Conservation (phyloP, 2,888 invertebrate species). For the Drosophila anceps region DNA sequence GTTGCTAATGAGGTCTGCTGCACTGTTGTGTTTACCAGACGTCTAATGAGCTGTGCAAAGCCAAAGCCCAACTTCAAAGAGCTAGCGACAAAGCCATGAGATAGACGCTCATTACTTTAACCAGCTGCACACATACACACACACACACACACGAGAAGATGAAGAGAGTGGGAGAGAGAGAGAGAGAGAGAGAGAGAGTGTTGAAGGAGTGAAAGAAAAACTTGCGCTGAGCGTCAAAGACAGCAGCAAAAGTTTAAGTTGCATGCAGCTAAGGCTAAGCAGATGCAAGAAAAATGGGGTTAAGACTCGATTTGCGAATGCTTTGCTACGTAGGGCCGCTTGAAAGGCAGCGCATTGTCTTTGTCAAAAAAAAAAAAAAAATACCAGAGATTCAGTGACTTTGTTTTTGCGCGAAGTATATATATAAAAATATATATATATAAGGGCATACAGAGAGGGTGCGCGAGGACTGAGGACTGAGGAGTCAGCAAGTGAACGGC, state of each 20-base stretch:
- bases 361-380: background rate
- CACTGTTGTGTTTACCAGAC: constrained; percentile 11
- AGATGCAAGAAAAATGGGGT: constrained; percentile 65
- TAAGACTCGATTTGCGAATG: constrained; percentile 74
- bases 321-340: constrained; percentile 43
- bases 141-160: background rate
- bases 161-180: background rate
- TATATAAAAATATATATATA: background rate
- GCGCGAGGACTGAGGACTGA: no score
- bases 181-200: background rate
- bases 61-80: constrained; percentile 66
- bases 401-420: background rate
- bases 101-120: constrained; percentile 54
- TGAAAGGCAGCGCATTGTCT: constrained; percentile 69
- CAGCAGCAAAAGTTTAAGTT: constrained; percentile 61
- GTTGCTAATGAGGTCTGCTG: constrained; percentile 43
- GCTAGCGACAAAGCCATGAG: constrained; percentile 71
- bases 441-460: background rate
- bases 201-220: constrained; percentile 4
- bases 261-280: constrained; percentile 54
- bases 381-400: background rate
- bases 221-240: constrained; percentile 39
- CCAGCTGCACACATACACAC: constrained; percentile 41
- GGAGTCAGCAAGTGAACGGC: constrained; percentile 68
- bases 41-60: constrained; percentile 54